Evolutionary conservation across 2,888 invertebrate species (phyloP).

Genomic region (Cordylochernes scorpioides): DNA sequence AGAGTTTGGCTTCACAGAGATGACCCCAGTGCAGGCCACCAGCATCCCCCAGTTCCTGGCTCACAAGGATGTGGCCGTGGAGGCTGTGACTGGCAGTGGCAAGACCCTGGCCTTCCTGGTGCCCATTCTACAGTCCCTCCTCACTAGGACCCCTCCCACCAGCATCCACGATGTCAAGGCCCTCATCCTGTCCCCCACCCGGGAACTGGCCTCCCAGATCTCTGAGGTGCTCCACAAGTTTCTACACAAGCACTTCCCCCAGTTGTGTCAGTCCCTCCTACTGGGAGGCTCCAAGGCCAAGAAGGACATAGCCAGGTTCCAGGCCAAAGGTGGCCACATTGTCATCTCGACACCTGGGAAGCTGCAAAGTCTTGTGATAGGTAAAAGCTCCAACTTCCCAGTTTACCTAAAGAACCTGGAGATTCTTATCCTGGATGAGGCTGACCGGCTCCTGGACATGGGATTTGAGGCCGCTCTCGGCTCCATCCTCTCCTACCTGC

Average conservation of each 20-base stretch:
- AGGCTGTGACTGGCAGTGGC: slow-evolving; percentile 94
- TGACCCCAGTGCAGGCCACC: slow-evolving; percentile 43
- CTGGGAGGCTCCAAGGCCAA: slow-evolving; percentile 56
- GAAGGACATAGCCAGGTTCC: slow-evolving; percentile 40
- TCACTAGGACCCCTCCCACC: slow-evolving; percentile 31
- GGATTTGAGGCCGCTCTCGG: slow-evolving; percentile 65
- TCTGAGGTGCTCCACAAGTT: slow-evolving; percentile 25
- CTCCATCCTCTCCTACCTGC: slow-evolving; percentile 63
- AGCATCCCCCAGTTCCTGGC: slow-evolving; percentile 61
- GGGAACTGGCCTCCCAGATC: slow-evolving; percentile 79
- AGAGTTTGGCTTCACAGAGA: slow-evolving; percentile 28
- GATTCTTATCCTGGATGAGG: slow-evolving; percentile 78
- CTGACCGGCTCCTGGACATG: slow-evolving; percentile 70
- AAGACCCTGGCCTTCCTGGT: slow-evolving; percentile 88
- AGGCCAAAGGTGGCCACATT: slow-evolving; percentile 46
- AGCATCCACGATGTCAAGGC: slow-evolving; percentile 45
- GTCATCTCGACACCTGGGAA: slow-evolving; percentile 84
- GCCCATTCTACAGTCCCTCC: slow-evolving; percentile 60
- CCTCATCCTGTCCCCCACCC: slow-evolving; percentile 73
- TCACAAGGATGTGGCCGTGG: slow-evolving; percentile 87
- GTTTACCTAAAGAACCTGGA: slow-evolving; percentile 27
- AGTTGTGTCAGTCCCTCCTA: slow-evolving; percentile 21
- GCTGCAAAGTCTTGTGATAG: slow-evolving; percentile 42
- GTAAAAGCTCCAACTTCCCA: slow-evolving; percentile 2
- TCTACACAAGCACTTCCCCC: slow-evolving; percentile 12